Base-by-base conservation (phyloP, 2,888 invertebrate genomes). In the Machimus atricapillus region DNA sequence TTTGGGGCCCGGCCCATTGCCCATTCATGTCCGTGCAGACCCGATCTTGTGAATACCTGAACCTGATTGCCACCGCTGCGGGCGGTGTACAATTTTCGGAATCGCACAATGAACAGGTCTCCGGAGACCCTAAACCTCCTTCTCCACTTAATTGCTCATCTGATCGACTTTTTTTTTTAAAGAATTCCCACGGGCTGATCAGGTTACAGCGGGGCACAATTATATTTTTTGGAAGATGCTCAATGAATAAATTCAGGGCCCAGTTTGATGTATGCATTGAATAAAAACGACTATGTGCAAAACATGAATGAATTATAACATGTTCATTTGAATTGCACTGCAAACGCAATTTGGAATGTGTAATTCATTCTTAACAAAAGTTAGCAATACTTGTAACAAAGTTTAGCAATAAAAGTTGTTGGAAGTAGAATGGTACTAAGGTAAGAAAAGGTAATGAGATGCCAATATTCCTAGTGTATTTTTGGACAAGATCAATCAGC, bases 181-280 rank as follows among this genome's bases (percentile, higher is more conserved):
- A 82, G 82, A 56, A 58, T 82, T 82, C 82, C 58, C 82, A 82
- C 82, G 82, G 66, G 19, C 82, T 82, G 82, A 58, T 82, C 82
- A 82, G 34, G 34, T 82, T 82, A 58, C 82, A 40, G 31, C 9
- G 56, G 52, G n/a, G 27, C 9, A 66, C 66, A 66, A 27, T 66
- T 66, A 23, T 66, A 12, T 23, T 66, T 66, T 66, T 66, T 66
- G 66, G 27, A 66, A 66, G 23, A 66, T 19, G 52, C n/a, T 52
- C 52, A 52, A 52, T 52, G 52, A 52, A 52, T 52, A 52, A 52
- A 52, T 52, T 52, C 19, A 7, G 4, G 52, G 19, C 5, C 1
- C 52, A 52, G n/a, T n/a, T 52, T 52, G n/a, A n/a, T 52, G 52
- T 52, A 19, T n/a, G 16, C 19, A 52, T 7, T 7, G n/a, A n/a